Evolutionary conservation across 2,113 vertebrate species (phyloP), one percentile per base, ranked within the genome.

Genomic region (Typhlomys cinereus): DNA sequence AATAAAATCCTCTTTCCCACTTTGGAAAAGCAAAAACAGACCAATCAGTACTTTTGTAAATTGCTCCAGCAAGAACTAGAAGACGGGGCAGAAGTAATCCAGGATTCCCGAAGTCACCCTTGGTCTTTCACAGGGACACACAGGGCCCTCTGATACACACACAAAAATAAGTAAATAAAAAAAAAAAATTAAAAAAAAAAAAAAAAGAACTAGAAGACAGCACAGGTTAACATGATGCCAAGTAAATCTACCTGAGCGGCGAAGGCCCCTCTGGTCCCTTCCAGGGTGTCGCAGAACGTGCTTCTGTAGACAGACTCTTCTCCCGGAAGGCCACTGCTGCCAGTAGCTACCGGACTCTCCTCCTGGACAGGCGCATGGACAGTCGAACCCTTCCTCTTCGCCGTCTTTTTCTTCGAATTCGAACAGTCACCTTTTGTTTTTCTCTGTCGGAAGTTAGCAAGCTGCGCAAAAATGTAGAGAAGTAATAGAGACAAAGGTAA

Each of bases 371-470:
- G 62, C 95, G 95, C 7, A 98, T 95, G 18, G 97, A 98, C 96
- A 98, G 97, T 27, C 97, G 97, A 41, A 95, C 96, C 95, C 98
- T 98, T 98, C 98, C 98, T 97, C 98, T 97, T 97, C 98, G 98
- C 7, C 98, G 98, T 89, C 98, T 98, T 97, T 98, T 98, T 96
- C 98, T 97, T 97, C 96, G 97, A 25, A 97, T 98, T 85, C 96
- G 95, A 0, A 98, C 96, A 0, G 96, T 98, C 80, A 13, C 96
- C 62, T 98, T 98, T 98, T 97, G 98, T 2, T 97, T 98, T 98
- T 96, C 97, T 96, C 95, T 98, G 97, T 98, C 97, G 97, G 98
- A 98, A 98, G 94, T 95, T 73, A 98, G 97, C 97, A 98, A 98
- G 95, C 98, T 98, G 97, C 95, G 96, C 92, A 98, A 74, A 74